Conservation (phyloP, 2,797 vertebrate species). For the Orestias chungarensis region DNA sequence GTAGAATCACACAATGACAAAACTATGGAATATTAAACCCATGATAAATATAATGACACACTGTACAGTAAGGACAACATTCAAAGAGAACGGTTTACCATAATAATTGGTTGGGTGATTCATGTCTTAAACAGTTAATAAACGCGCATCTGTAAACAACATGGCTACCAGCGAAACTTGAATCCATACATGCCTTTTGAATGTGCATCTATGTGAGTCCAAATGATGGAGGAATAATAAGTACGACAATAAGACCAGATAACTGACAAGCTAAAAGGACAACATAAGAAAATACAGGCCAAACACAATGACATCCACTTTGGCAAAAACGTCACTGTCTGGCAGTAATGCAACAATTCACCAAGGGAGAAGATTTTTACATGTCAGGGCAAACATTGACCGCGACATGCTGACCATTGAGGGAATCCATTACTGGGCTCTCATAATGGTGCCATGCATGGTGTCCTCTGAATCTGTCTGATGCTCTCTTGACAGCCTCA, state of each 20-base stretch:
- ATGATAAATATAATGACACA: too few species aligned
- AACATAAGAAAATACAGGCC: conserved; percentile 31
- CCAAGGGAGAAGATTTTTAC: conserved; percentile 57
- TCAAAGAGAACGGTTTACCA: too few species aligned
- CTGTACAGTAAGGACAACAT: too few species aligned
- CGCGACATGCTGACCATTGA: conserved; percentile 63
- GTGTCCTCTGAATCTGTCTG: conserved; percentile 35
- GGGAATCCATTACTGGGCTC: conserved; percentile 66
- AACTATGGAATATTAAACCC: too few species aligned
- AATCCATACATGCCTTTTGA: background rate
- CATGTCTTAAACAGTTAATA: background rate
- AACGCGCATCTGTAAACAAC: background rate
- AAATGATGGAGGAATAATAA: conserved; percentile 14
- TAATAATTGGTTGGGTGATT: background rate
- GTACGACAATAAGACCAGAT: conserved; percentile 26
- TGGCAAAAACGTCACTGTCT: conserved; percentile 52
- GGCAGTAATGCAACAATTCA: conserved; percentile 59
- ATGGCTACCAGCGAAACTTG: background rate
- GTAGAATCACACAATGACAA: too few species aligned
- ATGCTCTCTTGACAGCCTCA: conserved; percentile 42
- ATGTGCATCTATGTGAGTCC: background rate
- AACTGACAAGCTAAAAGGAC: conserved; percentile 30
- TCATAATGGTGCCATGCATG: conserved; percentile 60
- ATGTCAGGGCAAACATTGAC: conserved; percentile 66
- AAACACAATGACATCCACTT: conserved; percentile 60